Evolutionary conservation across 2,113 vertebrate genomes (phyloP), one percentile per base, ranked within the genome.

Genomic region (Zingel zingel): DNA sequence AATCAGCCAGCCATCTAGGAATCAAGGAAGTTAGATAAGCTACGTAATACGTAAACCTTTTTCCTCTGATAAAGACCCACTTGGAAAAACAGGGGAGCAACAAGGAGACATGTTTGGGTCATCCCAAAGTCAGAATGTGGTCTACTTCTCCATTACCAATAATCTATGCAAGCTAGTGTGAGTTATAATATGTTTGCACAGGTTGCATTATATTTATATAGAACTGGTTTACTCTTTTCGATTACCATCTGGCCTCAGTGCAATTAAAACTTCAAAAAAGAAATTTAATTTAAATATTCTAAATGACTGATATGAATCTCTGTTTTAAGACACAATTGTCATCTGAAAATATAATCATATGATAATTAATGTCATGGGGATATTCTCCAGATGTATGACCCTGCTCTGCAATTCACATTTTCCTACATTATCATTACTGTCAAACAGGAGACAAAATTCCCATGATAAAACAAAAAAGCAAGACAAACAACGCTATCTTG

Each of bases 11-110:
- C 6, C 33, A 83, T 73, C 77, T 77, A 9, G 25, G 57, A 87
- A 86, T 76, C 9, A 68, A 81, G 68, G 70, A 84, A 84, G 78
- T 82, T 14, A 50, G 51, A 81, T 75, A 81, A 81, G 59, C 36
- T 53, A 2, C n/a, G 9, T 57, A 9, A 81, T 53, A 2, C n/a
- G 9, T 57, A 9, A 81, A 47, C 4, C 0, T 0, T 45, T 74
- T 80, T 68, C 2, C 74, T 71, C 1, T 53, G 27, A 68, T 85
- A 51, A 54, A 81, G 45, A 39, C 2, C 14, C 61, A 23, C 15
- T 1, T n/a, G 2, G 62, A 47, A 39, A 48, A 85, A 75, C 68
- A 79, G 50, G 30, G 72, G 7, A n/a, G n/a, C 21, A 62, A 25
- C 10, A 63, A 57, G 1, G 57, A 57, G 3, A 59, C 21, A 30